Percentiles rank a stretch among this genome's conserved stretches.
phyloP scores from a whole-genome alignment of 2,113 vertebrate genomes.

The Ameiurus melas region DNA sequence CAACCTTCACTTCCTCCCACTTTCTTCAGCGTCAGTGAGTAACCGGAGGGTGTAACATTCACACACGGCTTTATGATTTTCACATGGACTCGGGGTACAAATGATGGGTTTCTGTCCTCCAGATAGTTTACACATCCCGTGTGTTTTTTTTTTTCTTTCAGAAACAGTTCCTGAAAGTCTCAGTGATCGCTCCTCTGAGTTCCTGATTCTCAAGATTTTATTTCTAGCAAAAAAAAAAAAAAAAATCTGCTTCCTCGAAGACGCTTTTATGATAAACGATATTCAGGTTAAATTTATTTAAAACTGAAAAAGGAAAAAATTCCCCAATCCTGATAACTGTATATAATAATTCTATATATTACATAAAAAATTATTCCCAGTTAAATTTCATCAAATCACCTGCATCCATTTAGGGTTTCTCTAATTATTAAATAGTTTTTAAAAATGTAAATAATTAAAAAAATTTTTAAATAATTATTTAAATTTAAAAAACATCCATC shows the following conservation, averaged over 20 bases:
- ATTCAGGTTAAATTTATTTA: neutral
- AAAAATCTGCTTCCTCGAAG: neutral
- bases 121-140: neutral
- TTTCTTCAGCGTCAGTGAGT: conserved; percentile 1
- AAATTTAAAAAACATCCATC: neutral
- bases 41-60: neutral
- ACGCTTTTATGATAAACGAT: neutral
- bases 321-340: neutral
- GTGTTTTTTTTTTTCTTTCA: neutral
- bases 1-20: conserved; percentile 31
- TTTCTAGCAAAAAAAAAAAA: neutral
- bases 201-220: neutral
- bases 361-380: neutral
- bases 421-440: neutral
- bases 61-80: neutral
- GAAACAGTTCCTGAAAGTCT: no score
- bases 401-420: neutral
- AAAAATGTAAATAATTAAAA: no score
- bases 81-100: neutral
- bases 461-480: no score
- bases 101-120: neutral
- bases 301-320: neutral
- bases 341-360: neutral
- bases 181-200: no score
- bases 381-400: neutral